A percentile compares a stretch with the other conserved stretches of the same genome.
These are phyloP conservation scores for Typhlomys cinereus DNA, from an alignment of 2,113 vertebrate species.

Conservation along the genomic window DNA sequence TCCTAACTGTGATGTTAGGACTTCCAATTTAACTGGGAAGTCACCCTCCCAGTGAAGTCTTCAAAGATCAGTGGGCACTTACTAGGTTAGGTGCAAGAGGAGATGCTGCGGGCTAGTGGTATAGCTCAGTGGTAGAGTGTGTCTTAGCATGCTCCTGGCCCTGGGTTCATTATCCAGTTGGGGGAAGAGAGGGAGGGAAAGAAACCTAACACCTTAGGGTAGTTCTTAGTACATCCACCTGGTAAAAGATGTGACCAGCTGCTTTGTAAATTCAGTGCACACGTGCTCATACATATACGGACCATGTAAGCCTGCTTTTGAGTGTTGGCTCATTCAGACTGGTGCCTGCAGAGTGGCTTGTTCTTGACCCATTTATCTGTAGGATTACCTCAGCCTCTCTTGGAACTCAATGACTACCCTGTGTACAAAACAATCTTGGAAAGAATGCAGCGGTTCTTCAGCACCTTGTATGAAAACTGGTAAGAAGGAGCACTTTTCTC, in stretches of 20 bases:
- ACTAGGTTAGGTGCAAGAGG: not conserved
- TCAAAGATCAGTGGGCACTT: not conserved
- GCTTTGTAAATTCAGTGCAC: not conserved
- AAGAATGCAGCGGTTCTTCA: slow-evolving; percentile 97
- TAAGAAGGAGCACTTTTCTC: slow-evolving; percentile 78
- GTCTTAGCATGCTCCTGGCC: not conserved
- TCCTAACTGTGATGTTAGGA: not conserved
- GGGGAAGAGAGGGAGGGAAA: not conserved
- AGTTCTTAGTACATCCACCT: not conserved
- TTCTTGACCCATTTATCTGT: slow-evolving; percentile 26
- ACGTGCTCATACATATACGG: not conserved
- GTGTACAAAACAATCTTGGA: slow-evolving; percentile 91
- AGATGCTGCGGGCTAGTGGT: not conserved
- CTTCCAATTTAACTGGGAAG: not conserved
- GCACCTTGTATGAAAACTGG: slow-evolving; percentile 95
- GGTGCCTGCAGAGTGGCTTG: not conserved
- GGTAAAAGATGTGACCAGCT: not conserved
- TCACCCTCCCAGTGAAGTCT: not conserved
- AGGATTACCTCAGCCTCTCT: slow-evolving; percentile 91
- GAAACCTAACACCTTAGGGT: not conserved
- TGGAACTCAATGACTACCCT: slow-evolving; percentile 92
- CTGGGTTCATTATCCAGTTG: not conserved
- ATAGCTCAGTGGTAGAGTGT: not conserved
- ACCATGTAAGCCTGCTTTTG: not conserved
- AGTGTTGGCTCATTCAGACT: not conserved